phyloP scores from a whole-genome alignment of 2,113 vertebrate species.

The Hoplias malabaricus region DNA sequence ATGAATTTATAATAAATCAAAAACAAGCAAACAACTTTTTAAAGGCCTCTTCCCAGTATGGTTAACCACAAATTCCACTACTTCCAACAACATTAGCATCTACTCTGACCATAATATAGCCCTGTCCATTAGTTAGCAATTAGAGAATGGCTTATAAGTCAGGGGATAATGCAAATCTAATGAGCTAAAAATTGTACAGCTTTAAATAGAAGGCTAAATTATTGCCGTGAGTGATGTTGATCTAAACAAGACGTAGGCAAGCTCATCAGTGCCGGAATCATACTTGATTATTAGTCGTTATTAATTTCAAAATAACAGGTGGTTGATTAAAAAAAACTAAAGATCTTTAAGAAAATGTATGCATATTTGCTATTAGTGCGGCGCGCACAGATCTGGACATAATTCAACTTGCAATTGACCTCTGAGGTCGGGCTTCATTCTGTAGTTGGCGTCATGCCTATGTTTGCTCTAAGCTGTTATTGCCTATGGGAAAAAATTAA shows the following conservation, averaged over 20 bases:
- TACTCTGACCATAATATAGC: constrained; percentile 67
- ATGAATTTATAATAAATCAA: neutral
- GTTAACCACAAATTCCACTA: constrained; percentile 51
- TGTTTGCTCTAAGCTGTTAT: too few relatives aligned
- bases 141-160: constrained; percentile 72
- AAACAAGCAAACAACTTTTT: neutral
- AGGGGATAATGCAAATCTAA: constrained; percentile 76
- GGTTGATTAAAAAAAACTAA: neutral
- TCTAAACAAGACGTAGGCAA: constrained; percentile 50
- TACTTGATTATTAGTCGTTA: constrained; percentile 6
- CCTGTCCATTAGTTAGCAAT: constrained; percentile 75
- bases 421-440: too few relatives aligned
- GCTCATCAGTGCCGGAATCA: constrained; percentile 42
- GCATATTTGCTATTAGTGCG: neutral
- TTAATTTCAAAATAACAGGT: constrained; percentile 10
- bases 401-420: neutral
- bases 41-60: neutral
- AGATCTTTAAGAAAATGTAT: neutral
- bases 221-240: constrained; percentile 71
- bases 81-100: constrained; percentile 56
- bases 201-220: constrained; percentile 73
- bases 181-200: constrained; percentile 74
- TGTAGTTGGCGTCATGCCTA: too few relatives aligned
- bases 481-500: too few relatives aligned
- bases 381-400: neutral